Evolutionary conservation across 1,140 invertebrate genomes (phyloP).

Genomic region (Brachionus manjavacas): DNA sequence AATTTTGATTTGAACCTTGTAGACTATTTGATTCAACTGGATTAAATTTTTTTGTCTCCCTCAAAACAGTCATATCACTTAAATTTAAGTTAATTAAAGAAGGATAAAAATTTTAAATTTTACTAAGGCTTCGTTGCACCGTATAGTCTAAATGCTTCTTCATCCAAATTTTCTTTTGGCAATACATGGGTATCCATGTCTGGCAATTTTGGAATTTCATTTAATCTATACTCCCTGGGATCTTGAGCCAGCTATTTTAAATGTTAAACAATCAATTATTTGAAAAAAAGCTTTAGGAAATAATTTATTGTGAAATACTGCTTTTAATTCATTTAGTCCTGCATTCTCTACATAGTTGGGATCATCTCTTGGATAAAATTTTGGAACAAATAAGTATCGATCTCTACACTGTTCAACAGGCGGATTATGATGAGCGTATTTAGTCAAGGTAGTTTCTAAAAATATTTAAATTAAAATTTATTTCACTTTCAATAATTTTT

Average conservation of each 20-base stretch:
- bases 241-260: slow-evolving; percentile 16
- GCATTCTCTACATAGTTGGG: background rate
- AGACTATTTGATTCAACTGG: background rate
- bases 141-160: slow-evolving; percentile 31
- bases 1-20: slow-evolving; percentile 26
- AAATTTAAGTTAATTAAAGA: background rate
- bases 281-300: too few species aligned
- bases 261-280: too few species aligned
- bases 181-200: slow-evolving; percentile 36
- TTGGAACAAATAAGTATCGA: slow-evolving; percentile 37
- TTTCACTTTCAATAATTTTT: too few species aligned
- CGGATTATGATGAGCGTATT: background rate
- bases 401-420: slow-evolving; percentile 25
- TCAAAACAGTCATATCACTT: slow-evolving; percentile 38
- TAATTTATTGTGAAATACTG: background rate
- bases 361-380: slow-evolving; percentile 31
- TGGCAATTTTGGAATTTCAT: slow-evolving; percentile 4
- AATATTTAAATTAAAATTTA: background rate
- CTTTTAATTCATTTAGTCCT: slow-evolving; percentile 1
- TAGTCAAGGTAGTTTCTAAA: slow-evolving; percentile 5
- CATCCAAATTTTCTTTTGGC: slow-evolving; percentile 31
- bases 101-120: background rate
- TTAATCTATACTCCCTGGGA: background rate
- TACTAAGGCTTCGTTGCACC: slow-evolving; percentile 19
- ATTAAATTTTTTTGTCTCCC: slow-evolving; percentile 37